Evolutionary conservation across 2,888 invertebrate genomes (phyloP).

Genomic region (Subacronicta megacephala): DNA sequence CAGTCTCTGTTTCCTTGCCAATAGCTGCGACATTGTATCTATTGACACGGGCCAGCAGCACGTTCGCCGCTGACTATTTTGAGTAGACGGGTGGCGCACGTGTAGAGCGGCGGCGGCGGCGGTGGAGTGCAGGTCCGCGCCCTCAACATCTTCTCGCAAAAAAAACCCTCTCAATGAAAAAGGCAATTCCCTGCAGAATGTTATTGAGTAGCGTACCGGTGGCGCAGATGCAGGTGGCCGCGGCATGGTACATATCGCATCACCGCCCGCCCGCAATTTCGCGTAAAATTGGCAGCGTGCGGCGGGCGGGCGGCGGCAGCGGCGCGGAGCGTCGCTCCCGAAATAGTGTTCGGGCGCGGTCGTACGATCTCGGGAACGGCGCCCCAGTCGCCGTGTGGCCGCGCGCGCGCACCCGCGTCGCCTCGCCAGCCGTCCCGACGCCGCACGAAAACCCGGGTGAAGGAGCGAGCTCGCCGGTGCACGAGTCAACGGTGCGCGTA

Average conservation of each 20-base stretch:
- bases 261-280: constrained; percentile 90
- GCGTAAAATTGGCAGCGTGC: constrained; percentile 89
- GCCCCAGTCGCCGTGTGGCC: constrained; percentile 88
- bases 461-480: constrained; percentile 75
- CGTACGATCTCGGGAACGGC: constrained; percentile 84
- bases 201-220: constrained; percentile 62
- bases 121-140: constrained; percentile 51
- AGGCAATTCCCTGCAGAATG: constrained; percentile 64
- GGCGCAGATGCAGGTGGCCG: constrained; percentile 75
- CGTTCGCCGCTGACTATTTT: constrained; percentile 81
- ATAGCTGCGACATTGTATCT: constrained; percentile 88
- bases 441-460: constrained; percentile 77
- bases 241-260: constrained; percentile 85
- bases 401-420: constrained; percentile 89
- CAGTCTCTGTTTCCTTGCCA: constrained; percentile 88
- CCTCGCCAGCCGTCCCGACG: constrained; percentile 78
- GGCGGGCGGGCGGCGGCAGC: constrained; percentile 86
- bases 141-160: constrained; percentile 53
- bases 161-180: constrained; percentile 70
- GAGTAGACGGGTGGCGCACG: constrained; percentile 73
- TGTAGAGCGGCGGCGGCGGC: constrained; percentile 61
- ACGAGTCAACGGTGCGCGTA: constrained; percentile 84
- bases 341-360: constrained; percentile 89
- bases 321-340: constrained; percentile 87
- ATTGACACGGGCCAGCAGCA: constrained; percentile 83